Base-by-base conservation (phyloP, 2,113 vertebrate genomes). In the Trematocara macrostoma region DNA sequence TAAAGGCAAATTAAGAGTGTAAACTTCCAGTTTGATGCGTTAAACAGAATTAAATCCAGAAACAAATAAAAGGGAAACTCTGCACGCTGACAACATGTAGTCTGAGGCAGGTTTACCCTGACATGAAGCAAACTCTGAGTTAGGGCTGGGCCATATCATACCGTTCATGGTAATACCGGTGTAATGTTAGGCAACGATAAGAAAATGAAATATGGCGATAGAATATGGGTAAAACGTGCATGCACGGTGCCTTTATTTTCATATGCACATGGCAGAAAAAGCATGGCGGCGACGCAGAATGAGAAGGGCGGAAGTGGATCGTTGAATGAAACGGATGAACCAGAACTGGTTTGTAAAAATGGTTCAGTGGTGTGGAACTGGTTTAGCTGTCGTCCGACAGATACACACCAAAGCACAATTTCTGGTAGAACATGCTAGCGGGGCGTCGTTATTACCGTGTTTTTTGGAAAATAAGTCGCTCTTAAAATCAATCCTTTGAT, bases 371-470 rank as follows among this genome's bases (percentile, higher is more conserved):
- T 55, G 10, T 20, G 20, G 6, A 55, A 55, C 53, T 55, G 53
- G 53, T 26, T 55, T 55, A 7, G 53, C 53, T 56, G 26, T 56
- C 2, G 11, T 26, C 20, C 0, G 3, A 14, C 11, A 56, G 53
- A 26, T 14, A 56, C 20, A 26, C 53, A 56, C 0, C 53, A 56
- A 56, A 56, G 53, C 23, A 8, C 53, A 0, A 56, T 56, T 26
- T 56, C 0, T 56, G 53, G 23, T 56, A 8, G 23, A 0, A 23
- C 23, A 0, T 56, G 53, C 23, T 7, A 12, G 53, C 53, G 6
- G 20, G 0, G 0, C 11, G 0, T 56, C 0, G 4, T 56, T 56
- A 26, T 14, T 4, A 56, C 20, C 2, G 0, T 14, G 53, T 5
- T 1, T 0, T 56, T 56, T 8, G 11, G 23, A 26, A 56, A 56